A percentile compares a stretch with the other conserved stretches of the same genome.
These are phyloP conservation scores for Ptychadena robeensis DNA, from an alignment of 2,797 vertebrate species.

Conservation along the genomic window DNA sequence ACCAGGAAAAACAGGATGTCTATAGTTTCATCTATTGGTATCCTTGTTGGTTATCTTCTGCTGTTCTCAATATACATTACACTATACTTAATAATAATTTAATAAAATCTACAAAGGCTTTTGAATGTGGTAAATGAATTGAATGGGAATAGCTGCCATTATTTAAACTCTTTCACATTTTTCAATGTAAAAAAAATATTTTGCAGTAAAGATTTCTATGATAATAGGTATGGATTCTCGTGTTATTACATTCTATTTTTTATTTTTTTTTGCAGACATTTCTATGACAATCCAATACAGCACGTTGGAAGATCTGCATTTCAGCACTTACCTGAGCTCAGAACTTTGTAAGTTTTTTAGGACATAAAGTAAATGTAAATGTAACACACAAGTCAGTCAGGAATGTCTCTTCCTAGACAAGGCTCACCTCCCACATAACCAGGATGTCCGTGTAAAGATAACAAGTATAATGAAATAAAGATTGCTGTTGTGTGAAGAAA, in stretches of 20 bases:
- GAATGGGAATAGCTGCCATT: too few species aligned
- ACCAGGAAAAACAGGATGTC: too few species aligned
- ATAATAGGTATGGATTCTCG: neutral
- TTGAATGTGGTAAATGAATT: neutral
- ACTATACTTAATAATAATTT: neutral
- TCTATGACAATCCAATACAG: slow-evolving; percentile 94
- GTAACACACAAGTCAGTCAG: neutral
- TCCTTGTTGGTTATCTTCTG: neutral
- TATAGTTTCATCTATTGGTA: neutral
- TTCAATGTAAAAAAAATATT: neutral
- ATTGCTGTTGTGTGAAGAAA: neutral
- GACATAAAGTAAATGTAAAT: neutral
- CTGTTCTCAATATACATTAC: neutral
- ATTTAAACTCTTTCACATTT: neutral
- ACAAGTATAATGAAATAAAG: slow-evolving; percentile 4
- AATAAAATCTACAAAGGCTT: neutral
- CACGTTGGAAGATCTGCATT: slow-evolving; percentile 90
- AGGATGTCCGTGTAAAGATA: slow-evolving; percentile 20
- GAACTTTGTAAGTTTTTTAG: slow-evolving; percentile 82
- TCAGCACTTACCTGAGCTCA: slow-evolving; percentile 89
- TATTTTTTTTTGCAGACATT: slow-evolving; percentile 77
- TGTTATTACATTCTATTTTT: neutral
- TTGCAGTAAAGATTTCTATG: neutral
- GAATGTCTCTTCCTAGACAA: neutral
- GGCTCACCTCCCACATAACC: neutral